Evolutionary conservation across 2,797 vertebrate species (phyloP).

Genomic region (Aphelocoma californica): DNA sequence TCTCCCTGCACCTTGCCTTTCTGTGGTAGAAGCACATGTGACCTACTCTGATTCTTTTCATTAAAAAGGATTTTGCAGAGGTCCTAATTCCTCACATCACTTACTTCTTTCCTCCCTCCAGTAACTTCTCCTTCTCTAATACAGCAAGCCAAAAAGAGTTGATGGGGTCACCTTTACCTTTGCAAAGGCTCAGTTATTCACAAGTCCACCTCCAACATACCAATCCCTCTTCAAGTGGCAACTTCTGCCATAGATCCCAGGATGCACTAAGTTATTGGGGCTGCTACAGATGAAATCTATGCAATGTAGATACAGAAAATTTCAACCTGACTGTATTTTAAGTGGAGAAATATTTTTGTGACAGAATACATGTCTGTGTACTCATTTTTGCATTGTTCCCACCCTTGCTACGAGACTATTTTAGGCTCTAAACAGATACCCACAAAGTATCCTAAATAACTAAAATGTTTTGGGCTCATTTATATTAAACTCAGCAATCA

Average conservation of each 20-base stretch:
- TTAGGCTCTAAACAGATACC: not conserved
- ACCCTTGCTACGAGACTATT: not conserved
- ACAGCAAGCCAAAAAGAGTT: not conserved
- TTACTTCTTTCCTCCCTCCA: not conserved
- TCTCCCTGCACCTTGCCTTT: not conserved
- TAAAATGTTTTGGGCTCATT: not conserved
- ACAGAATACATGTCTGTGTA: not conserved
- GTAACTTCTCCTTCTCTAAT: not conserved
- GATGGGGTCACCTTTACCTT: not conserved
- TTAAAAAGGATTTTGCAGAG: not conserved
- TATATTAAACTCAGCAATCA: constrained; percentile 18
- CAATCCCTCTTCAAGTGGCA: not conserved
- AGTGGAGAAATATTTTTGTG: not conserved
- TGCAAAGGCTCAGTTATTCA: not conserved
- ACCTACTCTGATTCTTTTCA: not conserved
- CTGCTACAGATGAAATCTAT: not conserved
- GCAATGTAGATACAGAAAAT: not conserved
- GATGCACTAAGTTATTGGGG: not conserved
- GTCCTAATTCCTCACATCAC: not conserved
- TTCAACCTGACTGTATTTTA: not conserved
- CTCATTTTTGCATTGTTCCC: not conserved
- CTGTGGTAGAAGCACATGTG: not conserved
- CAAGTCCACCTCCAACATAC: not conserved
- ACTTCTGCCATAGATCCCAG: not conserved
- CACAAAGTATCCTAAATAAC: not conserved